Evolutionary conservation across 2,113 vertebrate genomes (phyloP).

Genomic region (Talpa occidentalis): DNA sequence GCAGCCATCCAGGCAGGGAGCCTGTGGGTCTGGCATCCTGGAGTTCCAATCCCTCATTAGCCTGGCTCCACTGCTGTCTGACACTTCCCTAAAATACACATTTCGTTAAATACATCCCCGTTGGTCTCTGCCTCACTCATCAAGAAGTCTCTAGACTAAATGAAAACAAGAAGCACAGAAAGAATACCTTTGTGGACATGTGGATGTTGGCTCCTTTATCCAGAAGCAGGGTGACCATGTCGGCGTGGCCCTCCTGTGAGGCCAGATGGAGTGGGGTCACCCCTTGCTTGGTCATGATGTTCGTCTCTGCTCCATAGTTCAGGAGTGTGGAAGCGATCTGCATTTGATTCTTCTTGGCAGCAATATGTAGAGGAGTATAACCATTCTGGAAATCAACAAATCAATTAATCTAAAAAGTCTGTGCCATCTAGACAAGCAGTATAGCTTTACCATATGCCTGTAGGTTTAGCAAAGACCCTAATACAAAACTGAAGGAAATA

Average conservation of each 20-base stretch:
- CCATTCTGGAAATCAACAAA: conserved; percentile 90
- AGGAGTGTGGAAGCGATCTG: conserved; percentile 95
- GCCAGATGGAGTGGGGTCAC: conserved; percentile 96
- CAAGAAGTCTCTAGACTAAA: background rate
- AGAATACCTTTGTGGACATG: conserved; percentile 92
- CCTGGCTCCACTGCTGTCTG: background rate
- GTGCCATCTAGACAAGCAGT: background rate
- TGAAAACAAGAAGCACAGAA: background rate
- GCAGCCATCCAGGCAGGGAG: background rate
- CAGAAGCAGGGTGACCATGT: conserved; percentile 94
- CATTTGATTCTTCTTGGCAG: conserved; percentile 99
- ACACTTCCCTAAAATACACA: background rate
- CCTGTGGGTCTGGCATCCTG: background rate
- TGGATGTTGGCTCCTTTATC: conserved; percentile 93
- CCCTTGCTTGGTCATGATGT: conserved; percentile 95
- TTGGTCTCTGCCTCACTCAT: background rate
- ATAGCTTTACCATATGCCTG: no score
- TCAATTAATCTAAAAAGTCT: background rate
- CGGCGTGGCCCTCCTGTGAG: conserved; percentile 95
- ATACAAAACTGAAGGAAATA: background rate
- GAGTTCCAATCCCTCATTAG: background rate
- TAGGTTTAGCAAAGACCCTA: background rate
- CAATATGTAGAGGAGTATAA: conserved; percentile 95
- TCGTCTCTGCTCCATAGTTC: conserved; percentile 93
- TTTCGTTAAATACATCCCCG: accelerated